phyloP scores from a whole-genome alignment of 2,113 vertebrate genomes.

The Aleadryas rufinucha region DNA sequence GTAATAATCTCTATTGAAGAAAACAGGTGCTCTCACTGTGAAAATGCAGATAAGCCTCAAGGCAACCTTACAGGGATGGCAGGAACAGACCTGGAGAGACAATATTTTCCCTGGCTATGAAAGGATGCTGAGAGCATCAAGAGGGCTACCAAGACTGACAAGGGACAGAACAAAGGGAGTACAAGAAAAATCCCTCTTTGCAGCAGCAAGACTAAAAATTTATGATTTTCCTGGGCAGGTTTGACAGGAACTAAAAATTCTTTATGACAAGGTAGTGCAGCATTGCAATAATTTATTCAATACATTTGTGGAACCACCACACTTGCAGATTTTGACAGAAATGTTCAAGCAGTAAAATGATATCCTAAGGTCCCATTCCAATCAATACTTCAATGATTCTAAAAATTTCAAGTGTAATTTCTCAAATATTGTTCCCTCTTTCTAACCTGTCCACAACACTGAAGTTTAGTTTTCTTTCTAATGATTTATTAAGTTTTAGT shows the following conservation, averaged over 20 bases:
- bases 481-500: background rate
- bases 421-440: background rate
- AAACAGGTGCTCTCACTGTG: background rate
- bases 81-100: background rate
- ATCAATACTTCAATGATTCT: background rate
- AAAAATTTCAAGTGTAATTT: background rate
- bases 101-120: background rate
- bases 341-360: background rate
- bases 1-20: background rate
- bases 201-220: background rate
- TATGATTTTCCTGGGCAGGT: background rate
- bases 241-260: background rate
- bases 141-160: background rate
- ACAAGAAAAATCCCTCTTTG: background rate
- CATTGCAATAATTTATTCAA: background rate
- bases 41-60: background rate
- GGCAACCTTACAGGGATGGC: rapidly evolving
- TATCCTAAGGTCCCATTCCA: background rate
- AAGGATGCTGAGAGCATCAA: background rate
- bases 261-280: background rate
- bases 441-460: background rate
- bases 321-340: background rate
- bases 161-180: background rate
- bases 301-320: background rate
- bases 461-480: background rate